Evolutionary conservation across 2,888 invertebrate species (phyloP).

Genomic region (Harpalus rubripes): DNA sequence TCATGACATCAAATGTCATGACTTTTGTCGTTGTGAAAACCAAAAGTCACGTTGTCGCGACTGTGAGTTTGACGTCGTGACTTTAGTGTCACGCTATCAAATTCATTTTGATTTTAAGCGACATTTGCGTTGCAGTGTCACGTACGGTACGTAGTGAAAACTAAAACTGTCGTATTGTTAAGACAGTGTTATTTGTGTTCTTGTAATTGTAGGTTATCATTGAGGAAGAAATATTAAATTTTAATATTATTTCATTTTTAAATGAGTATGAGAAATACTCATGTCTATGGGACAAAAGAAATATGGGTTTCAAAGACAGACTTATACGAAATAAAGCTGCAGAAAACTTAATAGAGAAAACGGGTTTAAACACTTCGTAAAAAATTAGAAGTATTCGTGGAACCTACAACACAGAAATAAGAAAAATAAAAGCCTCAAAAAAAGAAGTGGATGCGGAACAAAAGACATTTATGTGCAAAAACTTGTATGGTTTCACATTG

Average conservation of each 20-base stretch:
- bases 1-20: not conserved
- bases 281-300: not conserved
- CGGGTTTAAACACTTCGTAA: not conserved
- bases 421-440: too few relatives aligned
- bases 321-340: not conserved
- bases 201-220: slow-evolving; percentile 1
- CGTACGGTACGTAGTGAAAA: slow-evolving; percentile 1
- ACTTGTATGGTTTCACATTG: too few relatives aligned
- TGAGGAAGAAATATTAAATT: not conserved
- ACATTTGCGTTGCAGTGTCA: not conserved
- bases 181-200: slow-evolving; percentile 1
- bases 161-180: not conserved
- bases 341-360: not conserved
- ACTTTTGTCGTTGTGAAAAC: slow-evolving; percentile 1
- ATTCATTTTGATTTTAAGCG: slow-evolving; percentile 1
- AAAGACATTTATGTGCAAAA: too few relatives aligned
- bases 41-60: not conserved
- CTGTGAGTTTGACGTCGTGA: not conserved
- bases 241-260: not conserved
- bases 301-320: not conserved
- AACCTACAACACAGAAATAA: too few relatives aligned
- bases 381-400: too few relatives aligned
- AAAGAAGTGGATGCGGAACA: too few relatives aligned
- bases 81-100: slow-evolving; percentile 1
- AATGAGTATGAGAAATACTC: not conserved